A percentile compares a stretch with the other conserved stretches of the same genome.
Evolutionary conservation across 2,888 invertebrate genomes (phyloP).

Genomic region (Eupithecia vulgata): DNA sequence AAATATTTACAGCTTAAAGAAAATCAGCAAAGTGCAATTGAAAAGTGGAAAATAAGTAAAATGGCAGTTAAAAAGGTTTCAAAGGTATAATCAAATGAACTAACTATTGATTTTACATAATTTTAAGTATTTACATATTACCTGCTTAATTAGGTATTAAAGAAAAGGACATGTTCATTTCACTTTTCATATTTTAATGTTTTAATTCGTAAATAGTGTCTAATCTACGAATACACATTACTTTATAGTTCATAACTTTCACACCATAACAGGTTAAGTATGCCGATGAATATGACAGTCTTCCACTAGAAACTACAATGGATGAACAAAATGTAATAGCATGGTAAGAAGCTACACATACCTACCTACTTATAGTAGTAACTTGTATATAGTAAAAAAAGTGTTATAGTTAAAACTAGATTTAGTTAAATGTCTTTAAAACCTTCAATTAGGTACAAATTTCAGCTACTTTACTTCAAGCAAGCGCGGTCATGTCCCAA

Average conservation of each 20-base stretch:
- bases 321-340: slow-evolving; percentile 18
- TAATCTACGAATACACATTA: too few species aligned
- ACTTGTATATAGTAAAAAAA: not conserved
- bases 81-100: slow-evolving; percentile 33
- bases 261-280: slow-evolving; percentile 17
- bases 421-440: not conserved
- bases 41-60: slow-evolving; percentile 69
- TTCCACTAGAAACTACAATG: slow-evolving; percentile 13
- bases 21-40: slow-evolving; percentile 66
- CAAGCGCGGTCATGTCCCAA: not conserved
- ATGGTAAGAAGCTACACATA: slow-evolving; percentile 26
- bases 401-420: not conserved
- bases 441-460: not conserved
- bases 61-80: slow-evolving; percentile 51
- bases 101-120: not conserved
- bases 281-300: slow-evolving; percentile 15
- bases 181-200: too few species aligned
- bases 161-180: not conserved
- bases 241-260: too few species aligned
- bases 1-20: slow-evolving; percentile 64
- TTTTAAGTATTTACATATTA: not conserved
- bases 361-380: not conserved
- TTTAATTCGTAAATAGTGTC: too few species aligned
- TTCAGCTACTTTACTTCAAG: slow-evolving; percentile 19
- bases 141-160: not conserved